Base-by-base conservation (phyloP, 2,113 vertebrate species). In the Capreolus pygargus region DNA sequence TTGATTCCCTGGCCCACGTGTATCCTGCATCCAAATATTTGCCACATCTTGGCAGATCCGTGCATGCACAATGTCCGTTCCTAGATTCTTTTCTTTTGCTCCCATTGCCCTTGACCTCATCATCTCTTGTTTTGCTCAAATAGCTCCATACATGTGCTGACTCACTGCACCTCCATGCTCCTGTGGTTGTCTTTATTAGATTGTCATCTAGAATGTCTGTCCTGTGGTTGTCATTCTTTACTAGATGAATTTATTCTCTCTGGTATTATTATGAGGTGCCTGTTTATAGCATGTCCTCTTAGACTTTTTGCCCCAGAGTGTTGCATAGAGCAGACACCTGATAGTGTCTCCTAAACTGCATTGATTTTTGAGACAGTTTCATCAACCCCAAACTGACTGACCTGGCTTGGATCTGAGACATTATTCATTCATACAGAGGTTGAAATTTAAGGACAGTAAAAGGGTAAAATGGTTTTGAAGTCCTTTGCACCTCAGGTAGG, bases 391-490 rank as follows among this genome's bases (percentile, higher is more conserved):
- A 45, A 50, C 33, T 92, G 60, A 64, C 33, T 57, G 60, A 64
- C 8, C 74, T 96, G 79, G 33, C 15, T 96, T 86, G 76, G 11
- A 83, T 93, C 70, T 90, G 30, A 87, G 39, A 43, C 83, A 52
- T 50, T 47, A 86, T 15, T 94, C 50, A 93, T 33, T 87, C 12
- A 85, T 2, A 90, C 61, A 55, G 88, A 86, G 89, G 52, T 4
- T 67, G 30, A 86, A 96, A 57, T 89, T 21, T 87, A 95, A 45
- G 19, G n/a, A n/a, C 33, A 81, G 33, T 39, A 43, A 92, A 86
- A 92, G 86, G 19, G 64, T 36, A 70, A 70, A 11, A 36, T 4
- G 91, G 91, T 43, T 95, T 97, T 97, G 45, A 86, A 98, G 13
- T 88, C 13, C 81, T 90, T 91, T 95, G 64, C 36, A 90, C 33